Evolutionary conservation across 2,888 invertebrate species (phyloP).

Genomic region (Macaria notata): DNA sequence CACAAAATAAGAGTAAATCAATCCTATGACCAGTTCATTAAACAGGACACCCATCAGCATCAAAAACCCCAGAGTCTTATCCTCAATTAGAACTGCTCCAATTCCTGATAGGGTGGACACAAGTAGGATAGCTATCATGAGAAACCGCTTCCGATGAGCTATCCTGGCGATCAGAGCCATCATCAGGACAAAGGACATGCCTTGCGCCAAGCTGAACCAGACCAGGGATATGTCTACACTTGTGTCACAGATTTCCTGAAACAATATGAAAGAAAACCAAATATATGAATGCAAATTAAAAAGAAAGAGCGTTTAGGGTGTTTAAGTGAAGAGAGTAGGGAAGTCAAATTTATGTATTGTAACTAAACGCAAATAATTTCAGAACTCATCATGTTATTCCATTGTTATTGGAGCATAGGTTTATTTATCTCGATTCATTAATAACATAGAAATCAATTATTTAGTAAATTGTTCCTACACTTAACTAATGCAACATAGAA

Average conservation of each 20-base stretch:
- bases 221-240: conserved; percentile 37
- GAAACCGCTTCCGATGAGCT: conserved; percentile 41
- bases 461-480: no score
- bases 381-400: no score
- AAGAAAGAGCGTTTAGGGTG: no score
- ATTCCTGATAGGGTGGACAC: conserved; percentile 36
- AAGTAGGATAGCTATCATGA: conserved; percentile 40
- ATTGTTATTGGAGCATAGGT: no score
- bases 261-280: background rate
- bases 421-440: no score
- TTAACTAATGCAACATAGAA: no score
- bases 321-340: no score
- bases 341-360: no score
- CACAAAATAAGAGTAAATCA: conserved; percentile 49
- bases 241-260: conserved; percentile 33
- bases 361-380: no score
- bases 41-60: conserved; percentile 44
- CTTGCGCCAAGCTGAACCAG: conserved; percentile 39
- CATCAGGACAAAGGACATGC: conserved; percentile 38
- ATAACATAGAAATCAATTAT: no score
- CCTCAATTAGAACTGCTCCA: conserved; percentile 36
- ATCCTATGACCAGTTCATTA: conserved; percentile 45
- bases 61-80: conserved; percentile 42
- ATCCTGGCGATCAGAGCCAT: conserved; percentile 42
- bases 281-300: no score